These are phyloP conservation scores for Thermophis baileyi DNA, from an alignment of 2,113 vertebrate genomes.

Conservation along the genomic window DNA sequence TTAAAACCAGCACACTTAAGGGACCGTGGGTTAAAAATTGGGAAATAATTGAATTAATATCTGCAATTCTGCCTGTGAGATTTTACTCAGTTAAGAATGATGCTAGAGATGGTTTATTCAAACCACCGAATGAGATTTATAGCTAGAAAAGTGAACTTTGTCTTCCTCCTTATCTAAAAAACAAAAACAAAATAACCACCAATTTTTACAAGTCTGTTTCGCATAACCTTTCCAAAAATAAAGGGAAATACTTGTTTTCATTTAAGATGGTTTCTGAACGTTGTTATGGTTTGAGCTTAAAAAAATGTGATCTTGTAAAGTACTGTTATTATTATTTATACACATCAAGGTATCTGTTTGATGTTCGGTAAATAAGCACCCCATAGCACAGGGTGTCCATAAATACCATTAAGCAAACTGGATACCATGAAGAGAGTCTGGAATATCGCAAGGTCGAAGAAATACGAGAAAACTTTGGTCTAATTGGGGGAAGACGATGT, in stretches of 20 bases:
- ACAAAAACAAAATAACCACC: background rate
- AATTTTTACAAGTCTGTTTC: background rate
- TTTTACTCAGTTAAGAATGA: background rate
- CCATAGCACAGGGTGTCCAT: background rate
- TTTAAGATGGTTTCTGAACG: slow-evolving; percentile 41
- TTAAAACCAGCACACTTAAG: background rate
- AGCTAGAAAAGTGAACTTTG: slow-evolving; percentile 20
- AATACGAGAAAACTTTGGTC: background rate
- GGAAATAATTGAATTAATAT: slow-evolving; percentile 10
- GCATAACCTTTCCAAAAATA: slow-evolving; percentile 5
- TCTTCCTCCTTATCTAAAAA: slow-evolving; percentile 1
- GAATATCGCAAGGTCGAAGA: background rate
- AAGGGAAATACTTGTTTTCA: slow-evolving; percentile 80
- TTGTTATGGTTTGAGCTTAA: background rate
- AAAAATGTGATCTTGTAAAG: slow-evolving; percentile 13
- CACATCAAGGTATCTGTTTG: background rate
- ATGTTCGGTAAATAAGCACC: background rate
- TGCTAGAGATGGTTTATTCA: slow-evolving; percentile 17
- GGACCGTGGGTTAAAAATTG: background rate
- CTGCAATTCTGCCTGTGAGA: background rate
- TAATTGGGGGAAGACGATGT: background rate
- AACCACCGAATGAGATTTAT: slow-evolving; percentile 20
- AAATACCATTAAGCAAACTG: background rate
- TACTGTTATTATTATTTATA: background rate
- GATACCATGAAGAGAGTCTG: background rate